phyloP scores from a whole-genome alignment of 2,888 invertebrate species.

The Acanthosepion lycidas region DNA sequence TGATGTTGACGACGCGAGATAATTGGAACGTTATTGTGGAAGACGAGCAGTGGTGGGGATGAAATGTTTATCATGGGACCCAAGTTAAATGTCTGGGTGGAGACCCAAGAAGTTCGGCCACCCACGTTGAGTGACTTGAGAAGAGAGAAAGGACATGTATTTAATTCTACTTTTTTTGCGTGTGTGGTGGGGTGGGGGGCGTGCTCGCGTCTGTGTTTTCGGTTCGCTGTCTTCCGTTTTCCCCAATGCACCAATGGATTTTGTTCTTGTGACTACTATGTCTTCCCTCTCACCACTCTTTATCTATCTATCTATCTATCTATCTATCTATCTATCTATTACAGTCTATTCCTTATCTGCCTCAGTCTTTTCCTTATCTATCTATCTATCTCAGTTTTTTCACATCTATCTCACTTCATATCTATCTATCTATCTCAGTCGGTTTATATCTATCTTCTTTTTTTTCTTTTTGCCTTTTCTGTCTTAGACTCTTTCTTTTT shows the following conservation, averaged over 20 bases:
- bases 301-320: background rate
- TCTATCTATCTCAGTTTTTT: background rate
- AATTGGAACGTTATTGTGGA: background rate
- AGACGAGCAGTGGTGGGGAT: background rate
- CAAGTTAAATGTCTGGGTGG: background rate
- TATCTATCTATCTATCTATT: background rate
- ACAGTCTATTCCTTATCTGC: too few species aligned
- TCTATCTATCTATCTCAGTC: background rate
- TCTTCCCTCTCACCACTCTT: background rate
- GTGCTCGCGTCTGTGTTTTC: background rate
- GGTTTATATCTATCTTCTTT: too few species aligned
- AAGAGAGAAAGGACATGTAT: background rate
- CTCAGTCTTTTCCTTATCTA: too few species aligned
- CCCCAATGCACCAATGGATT: background rate
- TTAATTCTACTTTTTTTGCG: background rate
- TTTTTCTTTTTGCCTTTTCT: too few species aligned
- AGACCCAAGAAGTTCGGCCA: background rate
- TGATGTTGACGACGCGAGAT: background rate
- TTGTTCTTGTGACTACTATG: background rate
- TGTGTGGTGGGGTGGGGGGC: background rate
- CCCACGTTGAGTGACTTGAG: background rate
- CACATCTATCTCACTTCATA: background rate
- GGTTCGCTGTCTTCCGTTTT: background rate
- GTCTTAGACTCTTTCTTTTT: background rate
- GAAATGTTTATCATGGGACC: background rate